Evolutionary conservation across 2,113 vertebrate species (phyloP), one percentile per base, ranked within the genome.

Genomic region (Calyptomena viridis): DNA sequence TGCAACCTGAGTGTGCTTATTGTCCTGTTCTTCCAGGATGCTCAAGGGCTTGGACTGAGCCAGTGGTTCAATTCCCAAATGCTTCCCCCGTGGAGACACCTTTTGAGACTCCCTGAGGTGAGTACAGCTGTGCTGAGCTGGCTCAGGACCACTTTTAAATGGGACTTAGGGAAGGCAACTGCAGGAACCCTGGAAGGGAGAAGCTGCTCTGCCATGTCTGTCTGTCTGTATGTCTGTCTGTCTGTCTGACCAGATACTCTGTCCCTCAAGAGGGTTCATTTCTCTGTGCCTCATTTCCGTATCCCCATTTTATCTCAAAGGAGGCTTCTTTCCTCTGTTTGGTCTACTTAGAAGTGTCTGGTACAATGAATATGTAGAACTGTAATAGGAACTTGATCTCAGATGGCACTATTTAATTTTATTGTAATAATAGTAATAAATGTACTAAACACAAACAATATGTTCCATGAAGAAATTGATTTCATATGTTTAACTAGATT

Each of bases 1-100:
- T 1, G 15, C 28, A 28, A 1, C 8, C n/a, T 14, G 0, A 0
- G 16, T 6, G 47, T 22, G n/a, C 62, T 67, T 12, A 0, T 23
- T 3, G 46, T 25, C 5, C 1, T 6, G 60, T 9, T 19, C 66
- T 78, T 69, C 12, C 56, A 56, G 30, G 37, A 19, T 1, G 24
- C 42, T 47, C 52, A 20, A 31, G 56, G 16, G 50, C 50, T 52
- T 58, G 50, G 28, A 2, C 59, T 44, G 31, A 73, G 81, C 59
- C 64, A 31, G 64, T 5, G 19, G 7, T 55, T 64, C 67, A 11
- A 20, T 67, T 79, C 64, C 69, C 78, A 27, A 87, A 73, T 4
- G 2, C 18, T 33, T 44, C 39, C 37, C 55, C 28, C 12, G 42
- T 1, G 2, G 31, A 20, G 25, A 28, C 33, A 35, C 40, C 79